These are phyloP conservation scores for Drosophila orosa DNA, from an alignment of 1,140 invertebrate species.

Conservation along the genomic window DNA sequence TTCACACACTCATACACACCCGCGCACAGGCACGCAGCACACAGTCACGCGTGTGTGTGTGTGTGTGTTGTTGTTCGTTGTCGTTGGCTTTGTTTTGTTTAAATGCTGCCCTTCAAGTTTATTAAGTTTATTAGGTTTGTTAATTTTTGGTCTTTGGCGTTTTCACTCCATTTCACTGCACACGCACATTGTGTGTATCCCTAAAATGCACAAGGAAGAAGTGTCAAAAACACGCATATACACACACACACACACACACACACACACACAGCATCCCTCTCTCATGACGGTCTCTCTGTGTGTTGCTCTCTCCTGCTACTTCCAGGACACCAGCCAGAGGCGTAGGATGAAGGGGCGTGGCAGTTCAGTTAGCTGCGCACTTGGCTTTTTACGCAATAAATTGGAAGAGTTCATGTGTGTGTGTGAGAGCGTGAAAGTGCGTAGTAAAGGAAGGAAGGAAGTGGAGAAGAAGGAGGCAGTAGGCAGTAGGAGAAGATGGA, in stretches of 20 bases:
- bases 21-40: conserved; percentile 17
- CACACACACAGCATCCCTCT: conserved; percentile 29
- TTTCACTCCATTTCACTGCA: conserved; percentile 46
- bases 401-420: conserved; percentile 8
- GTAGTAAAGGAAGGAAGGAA: conserved; percentile 40
- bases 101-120: conserved; percentile 2
- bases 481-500: background rate
- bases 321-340: conserved; percentile 10
- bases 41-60: conserved; percentile 3
- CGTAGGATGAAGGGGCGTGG: conserved; percentile 64
- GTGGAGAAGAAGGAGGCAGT: conserved; percentile 13
- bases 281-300: conserved; percentile 6
- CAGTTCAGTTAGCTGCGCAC: conserved; percentile 78
- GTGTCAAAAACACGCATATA: conserved; percentile 54
- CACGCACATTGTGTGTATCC: conserved; percentile 62
- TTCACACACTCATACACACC: conserved; percentile 18
- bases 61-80: background rate
- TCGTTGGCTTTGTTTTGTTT: background rate
- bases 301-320: background rate
- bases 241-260: conserved; percentile 18
- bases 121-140: conserved; percentile 20
- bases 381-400: conserved; percentile 72
- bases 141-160: conserved; percentile 24
- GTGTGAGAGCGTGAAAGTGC: conserved; percentile 44
- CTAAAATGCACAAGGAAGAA: conserved; percentile 55